Base-by-base conservation (phyloP, 2,888 invertebrate species). In the Ophion obscuratus region DNA sequence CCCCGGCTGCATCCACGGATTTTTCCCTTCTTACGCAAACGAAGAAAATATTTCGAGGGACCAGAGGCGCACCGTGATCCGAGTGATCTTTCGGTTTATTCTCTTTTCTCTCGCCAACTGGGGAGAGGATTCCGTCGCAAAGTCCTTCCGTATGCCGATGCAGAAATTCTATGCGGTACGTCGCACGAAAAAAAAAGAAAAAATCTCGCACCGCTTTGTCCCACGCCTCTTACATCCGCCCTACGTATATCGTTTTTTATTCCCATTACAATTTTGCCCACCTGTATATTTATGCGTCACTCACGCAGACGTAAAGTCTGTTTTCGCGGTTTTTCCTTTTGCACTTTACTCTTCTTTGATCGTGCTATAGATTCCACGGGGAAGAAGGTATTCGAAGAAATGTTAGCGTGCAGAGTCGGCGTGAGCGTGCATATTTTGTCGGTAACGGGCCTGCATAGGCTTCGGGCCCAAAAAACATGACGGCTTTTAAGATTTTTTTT, bases 31-130 rank as follows among this genome's bases (percentile, higher is more conserved):
- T 36, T 74, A 44, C 2, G 9, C 27, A 64, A 57, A 24, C 36
- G 53, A 66, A 71, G 57, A 71, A 85, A 85, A 85, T 82, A 79
- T 79, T 53, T 75, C 82, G n/a, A 59, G n/a, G n/a, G 81, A 61
- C 75, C 44, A 31, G 47, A 62, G 81, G 73, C 66, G 71, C 64
- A 73, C 74, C 24, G 71, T 75, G 66, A 85, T 85, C 78, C 81
- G 67, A 36, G 73, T 68, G 73, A 81, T 77, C 81, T 27, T 67
- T 59, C 75, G 71, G 57, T 81, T 31, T 57, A 31, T 64, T 40
- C 40, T 47, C 36, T 75, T 62, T 62, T 27, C n/a, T 68, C n/a
- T 79, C 61, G 61, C 74, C 20, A 40, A 27, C 20, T 66, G 62
- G 24, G 68, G 77, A 77, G 67, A 78, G 77, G 81, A 81, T 84